Base-by-base conservation (phyloP, 2,888 invertebrate species). In the Thyatira batis region DNA sequence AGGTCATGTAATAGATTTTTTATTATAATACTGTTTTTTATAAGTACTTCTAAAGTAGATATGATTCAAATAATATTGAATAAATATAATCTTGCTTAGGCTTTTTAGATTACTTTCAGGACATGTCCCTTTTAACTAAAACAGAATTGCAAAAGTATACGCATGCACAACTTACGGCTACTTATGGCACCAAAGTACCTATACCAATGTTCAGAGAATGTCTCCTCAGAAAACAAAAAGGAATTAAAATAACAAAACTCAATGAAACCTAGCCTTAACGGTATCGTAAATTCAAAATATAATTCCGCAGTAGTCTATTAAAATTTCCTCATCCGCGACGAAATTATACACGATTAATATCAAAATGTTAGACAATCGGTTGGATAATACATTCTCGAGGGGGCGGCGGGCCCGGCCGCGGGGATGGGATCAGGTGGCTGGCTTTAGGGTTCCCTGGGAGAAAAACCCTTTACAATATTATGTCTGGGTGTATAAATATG, bases 341-440 rank as follows among this genome's bases (percentile, higher is more conserved):
- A 69, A 82, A 84, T 87, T 84, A 84, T 71, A 69, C 68, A 59
- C 75, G 78, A 80, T 84, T 85, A 84, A 84, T 83, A 84, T 75
- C 70, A 57, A 58, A 70, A 75, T 68, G 70, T 72, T 39, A 39
- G 61, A 64, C 59, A 57, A 45, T 59, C 62, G 61, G 56, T 63
- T 55, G 70, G 68, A 55, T 70, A 71, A 67, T 62, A 67, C 54
- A 62, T 60, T 60, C 49, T 55, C 39, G 17, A 39, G 39, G 61
- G 63, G 56, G 55, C 58, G 67, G 61, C 63, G 65, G 59, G 60
- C 45, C 55, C 53, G 45, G 30, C 44, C 52, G 55, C 51, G 60
- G 59, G 57, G 45, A 51, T 28, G 63, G 71, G 72, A 77, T 76
- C 82, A 82, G 82, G 82, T 81, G 83, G 73, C 76, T 71, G 77